Conservation (phyloP, 2,888 invertebrate species). For the Agrypnus murinus region DNA sequence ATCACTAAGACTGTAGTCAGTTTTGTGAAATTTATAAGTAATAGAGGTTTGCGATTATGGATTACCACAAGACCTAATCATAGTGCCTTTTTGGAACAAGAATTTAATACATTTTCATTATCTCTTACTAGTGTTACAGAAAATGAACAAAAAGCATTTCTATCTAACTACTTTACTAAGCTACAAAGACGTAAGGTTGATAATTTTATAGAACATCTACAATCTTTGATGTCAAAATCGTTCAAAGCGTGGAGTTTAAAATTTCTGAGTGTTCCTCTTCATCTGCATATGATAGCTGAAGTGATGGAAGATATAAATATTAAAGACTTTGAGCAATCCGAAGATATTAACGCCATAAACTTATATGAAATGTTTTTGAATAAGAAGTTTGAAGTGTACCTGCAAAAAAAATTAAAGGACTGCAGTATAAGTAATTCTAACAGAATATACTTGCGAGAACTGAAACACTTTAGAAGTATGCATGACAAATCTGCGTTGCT, state of each 20-base stretch:
- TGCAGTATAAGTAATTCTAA: not conserved
- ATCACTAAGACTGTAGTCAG: not conserved
- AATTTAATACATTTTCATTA: conserved; percentile 1
- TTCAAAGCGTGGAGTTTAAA: not conserved
- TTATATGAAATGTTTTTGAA: not conserved
- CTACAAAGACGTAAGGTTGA: not conserved
- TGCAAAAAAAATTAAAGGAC: not conserved
- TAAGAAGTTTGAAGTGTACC: not conserved
- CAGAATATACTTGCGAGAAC: not conserved
- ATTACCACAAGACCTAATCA: not conserved
- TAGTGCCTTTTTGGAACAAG: conserved; percentile 4
- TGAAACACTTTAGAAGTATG: not conserved
- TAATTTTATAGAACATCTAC: not conserved
- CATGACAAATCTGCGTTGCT: not conserved
- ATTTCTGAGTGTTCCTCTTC: conserved; percentile 12
- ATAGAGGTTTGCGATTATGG: not conserved
- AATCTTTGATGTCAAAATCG: not conserved
- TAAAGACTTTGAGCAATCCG: not conserved
- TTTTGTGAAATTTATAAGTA: not conserved
- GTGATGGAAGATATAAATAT: not conserved
- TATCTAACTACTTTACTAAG: not conserved
- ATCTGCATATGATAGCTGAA: not conserved
- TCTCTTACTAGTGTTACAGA: not conserved
- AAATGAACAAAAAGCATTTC: not conserved
- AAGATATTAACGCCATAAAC: not conserved